These are phyloP conservation scores for Burhinus bistriatus DNA, from an alignment of 2,113 vertebrate species.

Conservation along the genomic window DNA sequence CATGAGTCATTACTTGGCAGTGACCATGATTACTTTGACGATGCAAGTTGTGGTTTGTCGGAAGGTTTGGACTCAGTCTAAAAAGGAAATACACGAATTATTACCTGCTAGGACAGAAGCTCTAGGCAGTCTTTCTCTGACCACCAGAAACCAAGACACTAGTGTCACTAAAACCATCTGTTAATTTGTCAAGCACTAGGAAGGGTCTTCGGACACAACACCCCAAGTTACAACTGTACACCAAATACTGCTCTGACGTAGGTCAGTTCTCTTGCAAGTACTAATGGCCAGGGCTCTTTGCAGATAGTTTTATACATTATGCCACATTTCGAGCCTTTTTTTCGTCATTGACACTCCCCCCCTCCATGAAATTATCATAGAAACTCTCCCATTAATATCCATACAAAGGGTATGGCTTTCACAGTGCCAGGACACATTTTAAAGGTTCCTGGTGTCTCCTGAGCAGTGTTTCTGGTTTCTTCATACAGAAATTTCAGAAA, in stretches of 20 bases:
- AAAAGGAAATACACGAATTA: neutral
- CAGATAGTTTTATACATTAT: neutral
- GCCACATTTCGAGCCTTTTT: neutral
- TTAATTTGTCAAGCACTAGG: neutral
- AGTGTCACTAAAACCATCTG: neutral
- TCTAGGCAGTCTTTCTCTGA: neutral
- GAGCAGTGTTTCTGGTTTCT: too few relatives aligned
- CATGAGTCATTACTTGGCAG: conserved; percentile 20
- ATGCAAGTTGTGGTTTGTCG: neutral
- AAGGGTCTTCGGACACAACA: neutral
- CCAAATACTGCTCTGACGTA: neutral
- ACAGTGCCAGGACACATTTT: too few relatives aligned
- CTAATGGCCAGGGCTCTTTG: neutral
- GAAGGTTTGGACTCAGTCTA: neutral
- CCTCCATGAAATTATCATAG: too few relatives aligned
- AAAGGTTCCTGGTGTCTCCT: too few relatives aligned
- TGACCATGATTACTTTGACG: neutral
- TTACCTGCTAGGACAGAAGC: neutral
- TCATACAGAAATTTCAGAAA: too few relatives aligned
- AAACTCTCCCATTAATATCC: too few relatives aligned
- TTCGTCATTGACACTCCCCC: too few relatives aligned
- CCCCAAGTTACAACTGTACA: neutral
- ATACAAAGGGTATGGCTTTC: too few relatives aligned
- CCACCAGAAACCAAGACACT: neutral
- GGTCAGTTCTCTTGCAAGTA: neutral